A percentile compares a stretch with the other conserved stretches of the same genome.
phyloP scores from a whole-genome alignment of 2,797 vertebrate genomes.

The Ispidina lecontei region DNA sequence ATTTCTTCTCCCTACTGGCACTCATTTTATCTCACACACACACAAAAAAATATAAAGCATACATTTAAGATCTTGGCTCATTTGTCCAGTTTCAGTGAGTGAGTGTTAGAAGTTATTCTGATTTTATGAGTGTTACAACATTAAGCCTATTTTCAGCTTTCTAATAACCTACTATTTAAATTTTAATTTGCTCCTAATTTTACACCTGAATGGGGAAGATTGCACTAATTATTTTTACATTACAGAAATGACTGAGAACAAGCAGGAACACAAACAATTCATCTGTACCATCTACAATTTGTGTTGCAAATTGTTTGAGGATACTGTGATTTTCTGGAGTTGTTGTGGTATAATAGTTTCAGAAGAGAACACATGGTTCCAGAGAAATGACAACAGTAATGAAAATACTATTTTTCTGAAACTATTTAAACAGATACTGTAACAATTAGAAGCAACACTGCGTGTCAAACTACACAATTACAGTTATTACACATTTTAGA shows the following conservation, averaged over 20 bases:
- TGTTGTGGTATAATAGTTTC: neutral
- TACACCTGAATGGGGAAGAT: neutral
- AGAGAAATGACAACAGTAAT: too few relatives aligned
- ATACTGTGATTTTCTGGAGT: neutral
- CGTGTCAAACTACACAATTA: neutral
- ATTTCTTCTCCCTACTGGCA: neutral
- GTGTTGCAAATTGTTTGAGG: neutral
- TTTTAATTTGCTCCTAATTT: neutral
- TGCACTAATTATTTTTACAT: neutral
- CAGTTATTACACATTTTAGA: neutral
- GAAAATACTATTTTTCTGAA: neutral
- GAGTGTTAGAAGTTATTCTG: neutral
- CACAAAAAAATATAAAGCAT: neutral
- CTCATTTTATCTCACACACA: neutral
- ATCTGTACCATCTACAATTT: neutral
- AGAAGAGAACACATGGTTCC: neutral
- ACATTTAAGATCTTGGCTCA: neutral
- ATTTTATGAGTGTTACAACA: neutral
- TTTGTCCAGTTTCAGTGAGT: neutral
- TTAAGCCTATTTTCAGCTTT: neutral
- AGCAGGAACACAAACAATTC: neutral
- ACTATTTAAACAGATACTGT: neutral
- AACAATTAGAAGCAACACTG: neutral
- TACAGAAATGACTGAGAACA: neutral
- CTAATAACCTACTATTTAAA: neutral